Percentiles rank a stretch among this genome's conserved stretches.
Conservation (phyloP, 35 echinoderm and acorn worm genomes). For the Stichopus chloronotus region DNA sequence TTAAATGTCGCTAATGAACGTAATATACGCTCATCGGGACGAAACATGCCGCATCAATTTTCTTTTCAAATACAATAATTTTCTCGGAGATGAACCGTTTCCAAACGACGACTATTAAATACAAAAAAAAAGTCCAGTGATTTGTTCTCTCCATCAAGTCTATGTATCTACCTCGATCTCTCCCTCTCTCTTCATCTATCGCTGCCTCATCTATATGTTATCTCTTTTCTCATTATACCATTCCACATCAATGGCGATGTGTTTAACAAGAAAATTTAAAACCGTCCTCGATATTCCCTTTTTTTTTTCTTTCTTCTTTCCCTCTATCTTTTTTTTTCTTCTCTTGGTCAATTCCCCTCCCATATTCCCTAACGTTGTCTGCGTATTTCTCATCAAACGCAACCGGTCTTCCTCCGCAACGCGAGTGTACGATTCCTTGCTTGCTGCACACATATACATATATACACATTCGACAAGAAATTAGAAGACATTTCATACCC, state of each 20-base stretch:
- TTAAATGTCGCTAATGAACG: not conserved
- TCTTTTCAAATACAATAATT: not conserved
- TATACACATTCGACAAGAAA: too few relatives aligned
- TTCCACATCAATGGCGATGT: not conserved
- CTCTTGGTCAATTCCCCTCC: not conserved
- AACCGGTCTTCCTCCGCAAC: not conserved
- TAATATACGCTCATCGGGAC: not conserved
- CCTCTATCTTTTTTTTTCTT: not conserved
- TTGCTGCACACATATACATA: too few relatives aligned
- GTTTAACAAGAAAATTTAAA: conserved; percentile 6
- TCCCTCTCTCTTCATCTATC: too few relatives aligned
- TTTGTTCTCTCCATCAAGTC: not conserved
- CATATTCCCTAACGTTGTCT: not conserved
- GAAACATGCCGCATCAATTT: not conserved
- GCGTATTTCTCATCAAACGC: not conserved
- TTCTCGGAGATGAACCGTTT: not conserved
- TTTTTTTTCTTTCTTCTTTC: not conserved
- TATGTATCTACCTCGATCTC: too few relatives aligned
- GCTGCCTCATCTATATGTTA: not conserved
- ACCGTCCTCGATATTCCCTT: not conserved
- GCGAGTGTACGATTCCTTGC: not conserved
- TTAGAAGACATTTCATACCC: too few relatives aligned
- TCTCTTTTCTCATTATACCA: not conserved
- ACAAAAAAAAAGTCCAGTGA: not conserved
- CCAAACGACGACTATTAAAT: not conserved